Evolutionary conservation across 2,113 vertebrate genomes (phyloP).

Genomic region (Elachura formosa): DNA sequence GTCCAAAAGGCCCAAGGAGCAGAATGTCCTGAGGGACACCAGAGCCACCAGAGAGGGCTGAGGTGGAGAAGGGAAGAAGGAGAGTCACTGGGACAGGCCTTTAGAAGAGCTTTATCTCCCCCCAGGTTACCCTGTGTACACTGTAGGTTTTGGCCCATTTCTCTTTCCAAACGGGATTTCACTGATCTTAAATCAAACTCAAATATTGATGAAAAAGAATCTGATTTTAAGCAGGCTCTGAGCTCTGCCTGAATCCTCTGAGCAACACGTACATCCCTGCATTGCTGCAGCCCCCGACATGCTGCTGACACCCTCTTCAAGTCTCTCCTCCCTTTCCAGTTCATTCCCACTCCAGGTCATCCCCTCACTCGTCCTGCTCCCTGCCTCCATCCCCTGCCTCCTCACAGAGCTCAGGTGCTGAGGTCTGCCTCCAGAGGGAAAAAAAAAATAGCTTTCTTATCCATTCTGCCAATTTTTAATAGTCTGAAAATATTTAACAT

Average conservation of each 20-base stretch:
- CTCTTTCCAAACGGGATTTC: not conserved
- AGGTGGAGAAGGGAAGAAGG: not conserved
- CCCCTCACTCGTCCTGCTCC: not conserved
- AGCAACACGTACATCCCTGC: not conserved
- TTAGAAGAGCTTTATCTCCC: too few species aligned
- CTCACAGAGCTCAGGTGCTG: too few species aligned
- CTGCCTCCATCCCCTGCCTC: fast-evolving
- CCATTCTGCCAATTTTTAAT: not conserved
- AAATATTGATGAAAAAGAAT: not conserved
- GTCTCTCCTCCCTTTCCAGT: not conserved
- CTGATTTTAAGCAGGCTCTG: not conserved
- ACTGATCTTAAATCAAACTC: not conserved
- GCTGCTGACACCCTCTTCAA: fast-evolving
- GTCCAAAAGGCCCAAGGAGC: not conserved
- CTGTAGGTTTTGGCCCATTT: not conserved
- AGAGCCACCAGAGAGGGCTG: not conserved
- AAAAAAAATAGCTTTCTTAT: not conserved
- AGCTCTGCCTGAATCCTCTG: fast-evolving
- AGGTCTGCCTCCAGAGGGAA: not conserved
- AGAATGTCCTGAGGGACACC: not conserved
- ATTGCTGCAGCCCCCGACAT: not conserved
- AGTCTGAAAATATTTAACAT: not conserved
- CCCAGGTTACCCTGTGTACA: not conserved
- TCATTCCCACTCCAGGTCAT: not conserved
- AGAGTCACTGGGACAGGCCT: fast-evolving